Evolutionary conservation across 1,140 invertebrate species (phyloP), one percentile per base, ranked within the genome.

Genomic region (Latrodectus geometricus): DNA sequence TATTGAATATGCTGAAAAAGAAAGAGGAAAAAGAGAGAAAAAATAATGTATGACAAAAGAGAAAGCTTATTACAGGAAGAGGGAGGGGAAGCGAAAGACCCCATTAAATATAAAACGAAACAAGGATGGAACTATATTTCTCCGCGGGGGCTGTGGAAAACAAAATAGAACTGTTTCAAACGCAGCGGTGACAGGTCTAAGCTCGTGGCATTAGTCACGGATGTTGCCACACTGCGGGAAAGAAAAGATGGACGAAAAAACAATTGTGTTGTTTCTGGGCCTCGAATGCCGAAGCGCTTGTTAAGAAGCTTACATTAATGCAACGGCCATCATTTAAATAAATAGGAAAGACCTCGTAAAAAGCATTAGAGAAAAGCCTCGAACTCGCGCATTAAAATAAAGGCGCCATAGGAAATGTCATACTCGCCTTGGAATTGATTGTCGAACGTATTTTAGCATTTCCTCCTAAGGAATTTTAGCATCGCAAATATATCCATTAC

Each of bases 31-130:
- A 15, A 70, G 54, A 61, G 8, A 14, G 54, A 61, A 61, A 61
- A 61, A 14, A 61, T 14, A 61, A 73, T 14, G 12, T 76, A 68
- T 23, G n/a, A 21, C 17, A 17, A 84, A 84, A 76, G 23, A 65
- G 61, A 84, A 84, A 84, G 72, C 82, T 76, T 84, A 84, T 84
- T 76, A 84, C 69, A 35, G 48, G 20, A 23, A 80, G n/a, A 54
- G 54, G 61, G 23, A 74, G 8, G 52, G 20, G 74, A 83, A 50
- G 54, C n/a, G 72, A 49, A 72, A 72, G 20, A 65, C 48, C 50
- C 72, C 73, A 84, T 84, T 84, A 84, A 84, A 70, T 84, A 75
- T 76, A 84, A 84, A 84, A 84, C 48, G 73, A 84, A 84, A 84
- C 82, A 84, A 75, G 73, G 69, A 73, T 52, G 65, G 82, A 48